These are phyloP conservation scores for Dasypus novemcinctus DNA, from an alignment of 2,113 vertebrate species.

Conservation along the genomic window DNA sequence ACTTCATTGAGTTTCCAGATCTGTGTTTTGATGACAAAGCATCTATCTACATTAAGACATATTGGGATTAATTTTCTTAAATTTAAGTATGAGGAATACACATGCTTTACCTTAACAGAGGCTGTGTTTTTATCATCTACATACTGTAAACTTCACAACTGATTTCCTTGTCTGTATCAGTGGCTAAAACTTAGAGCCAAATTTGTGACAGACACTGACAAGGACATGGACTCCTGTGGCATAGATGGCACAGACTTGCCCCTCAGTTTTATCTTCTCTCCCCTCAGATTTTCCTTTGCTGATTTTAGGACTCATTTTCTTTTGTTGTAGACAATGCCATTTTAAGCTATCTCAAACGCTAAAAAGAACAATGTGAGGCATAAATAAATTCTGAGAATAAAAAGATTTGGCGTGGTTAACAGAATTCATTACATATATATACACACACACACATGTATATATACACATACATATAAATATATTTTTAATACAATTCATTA, in stretches of 20 bases:
- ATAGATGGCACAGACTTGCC: background rate
- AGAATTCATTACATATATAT: background rate
- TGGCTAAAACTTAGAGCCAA: background rate
- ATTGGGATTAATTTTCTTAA: background rate
- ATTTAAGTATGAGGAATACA: background rate
- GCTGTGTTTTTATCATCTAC: background rate
- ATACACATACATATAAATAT: too few relatives aligned
- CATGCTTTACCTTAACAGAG: background rate
- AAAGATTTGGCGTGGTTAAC: slow-evolving; percentile 40
- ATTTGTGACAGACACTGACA: background rate
- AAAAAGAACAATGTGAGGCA: slow-evolving; percentile 52
- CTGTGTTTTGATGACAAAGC: background rate
- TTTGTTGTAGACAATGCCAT: slow-evolving; percentile 25
- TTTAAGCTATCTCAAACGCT: slow-evolving; percentile 48
- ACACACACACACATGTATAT: too few relatives aligned
- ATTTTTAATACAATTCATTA: slow-evolving; percentile 8
- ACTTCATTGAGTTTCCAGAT: background rate
- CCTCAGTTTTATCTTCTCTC: background rate
- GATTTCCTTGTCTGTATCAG: background rate
- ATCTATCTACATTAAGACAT: background rate
- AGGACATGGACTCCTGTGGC: background rate
- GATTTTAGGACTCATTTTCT: slow-evolving; percentile 56
- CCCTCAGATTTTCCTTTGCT: background rate
- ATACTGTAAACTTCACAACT: background rate
- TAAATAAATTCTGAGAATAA: slow-evolving; percentile 61